phyloP scores from a whole-genome alignment of 2,888 invertebrate genomes.

The Aphrophora alni region DNA sequence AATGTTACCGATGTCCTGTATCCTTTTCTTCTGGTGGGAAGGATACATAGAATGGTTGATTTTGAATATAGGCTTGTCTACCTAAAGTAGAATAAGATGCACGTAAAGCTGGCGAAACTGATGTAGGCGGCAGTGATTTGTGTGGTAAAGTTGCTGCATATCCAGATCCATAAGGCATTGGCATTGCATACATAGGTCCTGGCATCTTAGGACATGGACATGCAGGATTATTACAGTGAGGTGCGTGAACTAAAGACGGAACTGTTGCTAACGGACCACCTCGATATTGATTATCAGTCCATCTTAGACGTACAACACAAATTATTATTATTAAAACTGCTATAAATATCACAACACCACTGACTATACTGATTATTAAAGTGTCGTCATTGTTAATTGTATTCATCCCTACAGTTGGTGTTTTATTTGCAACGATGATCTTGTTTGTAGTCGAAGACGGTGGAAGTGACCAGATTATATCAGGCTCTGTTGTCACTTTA shows the following conservation, averaged over 20 bases:
- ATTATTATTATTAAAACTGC: conserved; percentile 87
- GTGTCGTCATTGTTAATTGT: conserved; percentile 85
- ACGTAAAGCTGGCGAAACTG: conserved; percentile 61
- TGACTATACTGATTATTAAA: conserved; percentile 93
- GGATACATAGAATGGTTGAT: conserved; percentile 67
- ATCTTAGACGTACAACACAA: conserved; percentile 79
- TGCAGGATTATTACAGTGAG: conserved; percentile 50
- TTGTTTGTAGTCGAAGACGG: conserved; percentile 63
- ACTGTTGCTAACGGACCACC: conserved; percentile 67
- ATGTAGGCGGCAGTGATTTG: conserved; percentile 53
- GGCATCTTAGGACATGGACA: conserved; percentile 53
- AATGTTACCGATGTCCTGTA: conserved; percentile 33
- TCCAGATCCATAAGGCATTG: conserved; percentile 61
- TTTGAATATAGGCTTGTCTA: conserved; percentile 55
- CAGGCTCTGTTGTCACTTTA: conserved; percentile 76
- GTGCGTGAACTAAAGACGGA: conserved; percentile 43
- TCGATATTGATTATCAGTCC: conserved; percentile 64
- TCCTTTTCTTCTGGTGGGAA: conserved; percentile 68
- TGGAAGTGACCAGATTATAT: conserved; percentile 90
- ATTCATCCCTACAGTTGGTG: conserved; percentile 63
- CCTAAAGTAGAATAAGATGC: conserved; percentile 67
- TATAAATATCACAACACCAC: conserved; percentile 90
- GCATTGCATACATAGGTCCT: conserved; percentile 64
- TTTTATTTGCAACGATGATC: conserved; percentile 65
- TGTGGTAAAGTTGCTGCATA: conserved; percentile 63